These are phyloP conservation scores for Aphelenchoides bicaudatus DNA, from an alignment of 2,888 invertebrate genomes.

Conservation along the genomic window DNA sequence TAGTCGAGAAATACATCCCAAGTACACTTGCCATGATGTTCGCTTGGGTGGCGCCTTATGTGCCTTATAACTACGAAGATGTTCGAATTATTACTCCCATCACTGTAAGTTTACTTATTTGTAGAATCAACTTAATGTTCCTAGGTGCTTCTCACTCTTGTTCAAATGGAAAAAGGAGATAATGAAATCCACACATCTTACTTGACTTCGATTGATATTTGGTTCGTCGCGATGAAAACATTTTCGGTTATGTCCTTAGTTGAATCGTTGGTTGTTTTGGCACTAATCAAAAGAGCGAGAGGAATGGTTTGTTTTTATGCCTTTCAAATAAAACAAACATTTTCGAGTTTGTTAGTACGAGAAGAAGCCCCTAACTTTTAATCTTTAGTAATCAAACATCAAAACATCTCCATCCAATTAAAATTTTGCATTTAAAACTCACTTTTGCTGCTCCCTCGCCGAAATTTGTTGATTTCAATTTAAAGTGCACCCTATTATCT, in stretches of 20 bases:
- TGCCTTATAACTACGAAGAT: slow-evolving; percentile 59
- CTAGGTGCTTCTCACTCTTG: slow-evolving; percentile 56
- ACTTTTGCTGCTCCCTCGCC: too few species aligned
- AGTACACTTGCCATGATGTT: slow-evolving; percentile 54
- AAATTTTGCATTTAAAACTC: too few species aligned
- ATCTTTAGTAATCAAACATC: too few species aligned
- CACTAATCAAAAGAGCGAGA: slow-evolving; percentile 51
- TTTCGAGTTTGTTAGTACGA: too few species aligned
- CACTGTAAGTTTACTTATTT: slow-evolving; percentile 42
- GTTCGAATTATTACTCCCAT: slow-evolving; percentile 60
- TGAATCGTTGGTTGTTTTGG: slow-evolving; percentile 51
- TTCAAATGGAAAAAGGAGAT: slow-evolving; percentile 59
- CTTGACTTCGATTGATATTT: slow-evolving; percentile 55
- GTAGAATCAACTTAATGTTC: slow-evolving; percentile 25
- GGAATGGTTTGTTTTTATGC: slow-evolving; percentile 40
- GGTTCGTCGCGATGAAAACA: slow-evolving; percentile 50
- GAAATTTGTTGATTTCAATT: too few species aligned
- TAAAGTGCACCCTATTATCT: too few species aligned
- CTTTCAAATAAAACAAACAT: neutral
- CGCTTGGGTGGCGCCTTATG: slow-evolving; percentile 54
- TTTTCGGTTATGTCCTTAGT: slow-evolving; percentile 56
- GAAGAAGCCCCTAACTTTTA: neutral
- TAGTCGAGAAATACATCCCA: slow-evolving; percentile 55
- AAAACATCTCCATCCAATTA: too few species aligned
- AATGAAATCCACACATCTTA: slow-evolving; percentile 47